These are phyloP conservation scores for Nicator chloris DNA, from an alignment of 2,113 vertebrate species.

Conservation along the genomic window DNA sequence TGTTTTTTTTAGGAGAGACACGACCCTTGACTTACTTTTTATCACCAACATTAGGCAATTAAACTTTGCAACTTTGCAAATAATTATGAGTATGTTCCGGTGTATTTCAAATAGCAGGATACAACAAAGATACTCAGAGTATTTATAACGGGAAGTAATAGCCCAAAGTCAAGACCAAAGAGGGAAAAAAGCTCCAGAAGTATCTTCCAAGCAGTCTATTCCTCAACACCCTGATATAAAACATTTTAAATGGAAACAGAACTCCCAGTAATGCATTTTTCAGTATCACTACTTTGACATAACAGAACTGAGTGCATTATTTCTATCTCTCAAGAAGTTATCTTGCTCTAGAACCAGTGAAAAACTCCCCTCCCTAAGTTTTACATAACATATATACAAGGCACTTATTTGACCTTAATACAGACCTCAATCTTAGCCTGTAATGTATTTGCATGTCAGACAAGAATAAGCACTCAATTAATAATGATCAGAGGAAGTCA, in stretches of 20 bases:
- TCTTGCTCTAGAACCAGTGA: neutral
- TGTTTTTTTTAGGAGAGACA: neutral
- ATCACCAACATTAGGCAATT: neutral
- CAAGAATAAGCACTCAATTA: neutral
- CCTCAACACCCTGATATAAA: neutral
- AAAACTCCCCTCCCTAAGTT: fast-evolving
- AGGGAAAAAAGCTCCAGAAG: neutral
- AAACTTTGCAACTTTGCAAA: neutral
- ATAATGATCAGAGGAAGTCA: neutral
- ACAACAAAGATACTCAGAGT: neutral
- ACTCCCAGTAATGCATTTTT: neutral
- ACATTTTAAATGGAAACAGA: neutral
- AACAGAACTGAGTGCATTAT: neutral
- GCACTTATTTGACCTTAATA: neutral
- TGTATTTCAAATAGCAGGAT: neutral
- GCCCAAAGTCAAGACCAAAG: neutral
- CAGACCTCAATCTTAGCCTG: neutral
- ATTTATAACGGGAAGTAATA: neutral
- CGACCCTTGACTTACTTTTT: neutral
- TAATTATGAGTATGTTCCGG: neutral
- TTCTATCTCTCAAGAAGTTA: neutral
- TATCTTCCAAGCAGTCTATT: neutral
- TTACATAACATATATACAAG: neutral
- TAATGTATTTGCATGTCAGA: neutral
- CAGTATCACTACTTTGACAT: neutral